Conservation (phyloP, 2,888 invertebrate genomes). For the Leucophora obtusa region DNA sequence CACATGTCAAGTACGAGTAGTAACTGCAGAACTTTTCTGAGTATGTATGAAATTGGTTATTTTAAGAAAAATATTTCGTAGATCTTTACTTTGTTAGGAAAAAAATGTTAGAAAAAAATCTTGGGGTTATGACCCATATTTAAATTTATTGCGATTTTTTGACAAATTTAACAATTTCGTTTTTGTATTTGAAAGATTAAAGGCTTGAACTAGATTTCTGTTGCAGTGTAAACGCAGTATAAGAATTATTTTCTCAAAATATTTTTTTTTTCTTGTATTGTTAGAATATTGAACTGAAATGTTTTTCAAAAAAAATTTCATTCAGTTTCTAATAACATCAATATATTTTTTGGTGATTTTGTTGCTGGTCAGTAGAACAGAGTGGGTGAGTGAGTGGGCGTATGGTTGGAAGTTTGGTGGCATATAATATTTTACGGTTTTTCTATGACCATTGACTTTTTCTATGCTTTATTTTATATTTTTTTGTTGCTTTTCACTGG, state of each 20-base stretch:
- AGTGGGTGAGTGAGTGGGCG: slow-evolving; percentile 4
- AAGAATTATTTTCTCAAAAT: not conserved
- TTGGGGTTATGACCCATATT: too few species aligned
- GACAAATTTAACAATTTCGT: too few species aligned
- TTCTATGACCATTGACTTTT: slow-evolving; percentile 60
- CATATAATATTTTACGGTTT: slow-evolving; percentile 25
- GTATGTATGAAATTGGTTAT: too few species aligned
- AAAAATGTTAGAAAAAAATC: too few species aligned
- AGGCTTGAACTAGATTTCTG: too few species aligned
- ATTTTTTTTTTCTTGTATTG: not conserved
- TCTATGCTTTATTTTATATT: slow-evolving; percentile 48
- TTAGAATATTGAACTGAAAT: slow-evolving; percentile 16
- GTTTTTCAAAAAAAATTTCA: slow-evolving; percentile 20
- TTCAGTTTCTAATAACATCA: slow-evolving; percentile 54
- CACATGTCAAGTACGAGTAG: too few species aligned
- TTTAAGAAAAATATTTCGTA: too few species aligned
- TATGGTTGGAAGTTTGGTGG: slow-evolving; percentile 32
- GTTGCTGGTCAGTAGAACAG: slow-evolving; percentile 33
- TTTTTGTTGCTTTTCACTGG: slow-evolving; percentile 43
- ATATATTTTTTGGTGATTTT: slow-evolving; percentile 50
- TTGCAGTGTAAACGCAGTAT: too few species aligned
- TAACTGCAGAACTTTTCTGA: too few species aligned
- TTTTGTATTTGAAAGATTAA: too few species aligned
- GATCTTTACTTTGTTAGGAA: too few species aligned
- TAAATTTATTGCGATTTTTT: too few species aligned